Base-by-base conservation (phyloP, 2,888 invertebrate genomes). In the Micropterix aruncella region DNA sequence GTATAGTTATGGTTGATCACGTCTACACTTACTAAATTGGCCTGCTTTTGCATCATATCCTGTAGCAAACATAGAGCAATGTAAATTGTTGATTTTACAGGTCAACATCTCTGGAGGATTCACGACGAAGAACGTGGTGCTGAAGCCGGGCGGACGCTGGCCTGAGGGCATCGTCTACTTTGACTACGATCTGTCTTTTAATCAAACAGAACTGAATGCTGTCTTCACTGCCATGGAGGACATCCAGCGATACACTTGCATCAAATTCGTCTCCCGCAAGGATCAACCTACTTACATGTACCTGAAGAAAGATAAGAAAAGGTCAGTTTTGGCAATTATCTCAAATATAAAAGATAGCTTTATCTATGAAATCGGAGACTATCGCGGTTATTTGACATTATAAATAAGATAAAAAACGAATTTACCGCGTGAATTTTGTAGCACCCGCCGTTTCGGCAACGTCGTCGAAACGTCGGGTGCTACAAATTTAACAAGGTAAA, bases 141-240 rank as follows among this genome's bases (percentile, higher is more conserved):
- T 47, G 9, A 45, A 48, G n/a, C 37, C 42, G n/a, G 44, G 44
- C 14, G 41, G 44, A 18, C 47, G 50, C 5, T 55, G 55, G 55
- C 55, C 55, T 0, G 44, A 47, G 18, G 49, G 51, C 19, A 37
- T 48, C 3, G 41, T 55, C 7, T 50, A 44, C 40, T 55, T 52
- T 46, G 48, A 53, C 42, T 49, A 51, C 45, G 49, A 51, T 41
- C 27, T 45, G 12, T 53, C 52, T 19, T 53, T 52, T 37, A 42
- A 44, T 27, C 37, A 37, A 2, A 7, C 39, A 7, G 49, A 52
- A 41, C 43, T 46, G 38, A 38, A 44, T 15, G 46, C 47, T 19
- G 47, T 53, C 16, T 42, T 47, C 2, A 44, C 46, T 18, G 53
- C 53, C 12, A 47, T 53, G 2, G 40, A 15, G 5, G 52, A 52